Conservation (phyloP, 30 jellyfish, hydroid and myxozoan genomes). For the Phacellophora camtschatica region DNA sequence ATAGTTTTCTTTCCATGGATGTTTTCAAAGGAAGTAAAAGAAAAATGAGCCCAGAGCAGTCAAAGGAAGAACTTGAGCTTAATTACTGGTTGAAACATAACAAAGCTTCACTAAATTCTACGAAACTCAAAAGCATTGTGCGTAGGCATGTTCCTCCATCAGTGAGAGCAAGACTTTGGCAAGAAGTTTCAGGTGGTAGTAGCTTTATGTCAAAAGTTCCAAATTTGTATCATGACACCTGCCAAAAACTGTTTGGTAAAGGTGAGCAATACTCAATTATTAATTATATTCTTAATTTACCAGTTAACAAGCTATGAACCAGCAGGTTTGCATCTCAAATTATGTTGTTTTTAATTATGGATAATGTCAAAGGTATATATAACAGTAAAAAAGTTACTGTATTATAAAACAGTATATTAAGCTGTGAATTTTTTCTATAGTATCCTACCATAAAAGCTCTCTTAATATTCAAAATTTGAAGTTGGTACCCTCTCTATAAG, state of each 20-base stretch:
- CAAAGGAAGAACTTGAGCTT: slow-evolving; percentile 38
- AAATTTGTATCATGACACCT: slow-evolving; percentile 69
- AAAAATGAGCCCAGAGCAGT: slow-evolving; percentile 33
- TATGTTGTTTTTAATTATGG: too few relatives aligned
- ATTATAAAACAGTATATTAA: too few relatives aligned
- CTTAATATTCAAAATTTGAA: too few relatives aligned
- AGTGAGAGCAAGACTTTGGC: slow-evolving; percentile 74
- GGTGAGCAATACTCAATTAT: slow-evolving; percentile 57
- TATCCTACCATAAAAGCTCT: too few relatives aligned
- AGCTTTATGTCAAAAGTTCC: slow-evolving; percentile 74
- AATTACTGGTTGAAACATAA: slow-evolving; percentile 33
- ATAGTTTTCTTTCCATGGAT: slow-evolving; percentile 36
- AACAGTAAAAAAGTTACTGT: too few relatives aligned
- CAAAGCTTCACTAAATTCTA: slow-evolving; percentile 35
- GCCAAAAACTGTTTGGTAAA: slow-evolving; percentile 68
- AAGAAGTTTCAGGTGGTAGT: slow-evolving; percentile 80
- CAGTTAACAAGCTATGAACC: too few relatives aligned
- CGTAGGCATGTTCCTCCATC: slow-evolving; percentile 69
- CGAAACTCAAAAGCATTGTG: slow-evolving; percentile 55
- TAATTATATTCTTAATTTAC: too few relatives aligned
- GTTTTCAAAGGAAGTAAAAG: slow-evolving; percentile 21
- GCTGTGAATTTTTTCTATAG: too few relatives aligned
- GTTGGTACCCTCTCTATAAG: too few relatives aligned
- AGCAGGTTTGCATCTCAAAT: too few relatives aligned
- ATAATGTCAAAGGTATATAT: too few relatives aligned